Evolutionary conservation across 2,113 vertebrate genomes (phyloP), one percentile per base, ranked within the genome.

Genomic region (Verasper variegatus): DNA sequence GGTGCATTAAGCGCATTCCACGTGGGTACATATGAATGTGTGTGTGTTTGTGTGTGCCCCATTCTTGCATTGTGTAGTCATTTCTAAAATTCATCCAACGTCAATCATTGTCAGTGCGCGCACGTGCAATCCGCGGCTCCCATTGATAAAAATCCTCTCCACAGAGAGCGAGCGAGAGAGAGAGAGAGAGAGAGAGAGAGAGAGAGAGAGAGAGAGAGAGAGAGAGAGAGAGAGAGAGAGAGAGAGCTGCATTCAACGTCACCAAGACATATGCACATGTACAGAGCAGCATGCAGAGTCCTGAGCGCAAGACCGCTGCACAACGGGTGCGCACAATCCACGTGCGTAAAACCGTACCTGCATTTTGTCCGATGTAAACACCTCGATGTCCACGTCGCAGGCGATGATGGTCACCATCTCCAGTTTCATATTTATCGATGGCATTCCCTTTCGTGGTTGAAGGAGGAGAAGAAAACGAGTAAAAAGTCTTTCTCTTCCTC

Each of bases 371-470:
- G 93, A 95, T 0, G 93, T 95, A 80, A 95, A 95, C 88, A 95
- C 93, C 81, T 95, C 95, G 26, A 35, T 86, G 82, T 95, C 95
- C 71, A 95, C 94, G 74, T 95, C 95, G 80, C 95, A 95, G 86
- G 94, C 95, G 91, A 95, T 95, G 90, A 95, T 93, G 84, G 94
- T 95, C 91, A 95, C 88, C 94, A 95, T 93, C 92, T 95, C 94
- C 92, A 95, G 90, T 88, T 95, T 95, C 95, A 95, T 95, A 82
- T 95, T 95, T 94, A 95, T 95, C 49, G 95, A 95, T 93, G 95
- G 95, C 95, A 95, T 95, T 88, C 91, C 94, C 88, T 81, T 89
- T 65, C 58, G 79, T 69, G 78, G 65, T 84, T 70, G 14, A 17
- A 20, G 60, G 52, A 71, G 5, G 14, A 3, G 24, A 7, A 3